Base-by-base conservation (phyloP, 2,888 invertebrate species). In the Parelbella ahira region DNA sequence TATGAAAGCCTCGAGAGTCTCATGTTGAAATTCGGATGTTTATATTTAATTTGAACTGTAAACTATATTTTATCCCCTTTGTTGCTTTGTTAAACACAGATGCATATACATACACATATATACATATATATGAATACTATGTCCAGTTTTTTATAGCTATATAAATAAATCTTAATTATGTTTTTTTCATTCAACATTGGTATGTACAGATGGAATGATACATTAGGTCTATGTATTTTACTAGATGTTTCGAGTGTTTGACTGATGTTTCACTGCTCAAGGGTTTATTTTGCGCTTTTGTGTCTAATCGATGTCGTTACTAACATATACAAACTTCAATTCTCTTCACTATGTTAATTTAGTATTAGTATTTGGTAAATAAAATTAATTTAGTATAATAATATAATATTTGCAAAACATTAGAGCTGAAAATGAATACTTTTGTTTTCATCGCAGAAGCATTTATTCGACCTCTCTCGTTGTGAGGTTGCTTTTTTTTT, bases 391-490 rank as follows among this genome's bases (percentile, higher is more conserved):
- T 25, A 25, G 25, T 37, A 19, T 25, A 24, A 41, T 15, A 15
- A 15, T 8, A 24, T 7, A 9, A 8, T 15, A 18, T 27, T 25
- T 21, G 6, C 9, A 32, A 33, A 20, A 25, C 21, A 24, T 20
- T 13, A 30, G 29, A 23, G 23, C 18, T 24, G 11, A 7, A 27
- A 19, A 36, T 10, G 9, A 13, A 20, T 12, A 21, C 18, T 29
- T 48, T 60, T 63, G 64, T 45, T 69, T 60, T 54, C 62, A 70
- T n/a, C n/a, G n/a, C n/a, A n/a, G n/a, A 69, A 69, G 79, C 79
- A 82, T 82, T 83, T 83, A 81, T 69, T 63, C 64, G 59, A 67
- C 60, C 62, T 66, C 62, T 65, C 70, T n/a, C n/a, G n/a, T n/a
- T n/a, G n/a, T n/a, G n/a, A n/a, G n/a, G n/a, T n/a, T n/a, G n/a